These are phyloP conservation scores for Paramuricea clavata DNA, from an alignment of 92 coral and sea anemone species.

Conservation along the genomic window DNA sequence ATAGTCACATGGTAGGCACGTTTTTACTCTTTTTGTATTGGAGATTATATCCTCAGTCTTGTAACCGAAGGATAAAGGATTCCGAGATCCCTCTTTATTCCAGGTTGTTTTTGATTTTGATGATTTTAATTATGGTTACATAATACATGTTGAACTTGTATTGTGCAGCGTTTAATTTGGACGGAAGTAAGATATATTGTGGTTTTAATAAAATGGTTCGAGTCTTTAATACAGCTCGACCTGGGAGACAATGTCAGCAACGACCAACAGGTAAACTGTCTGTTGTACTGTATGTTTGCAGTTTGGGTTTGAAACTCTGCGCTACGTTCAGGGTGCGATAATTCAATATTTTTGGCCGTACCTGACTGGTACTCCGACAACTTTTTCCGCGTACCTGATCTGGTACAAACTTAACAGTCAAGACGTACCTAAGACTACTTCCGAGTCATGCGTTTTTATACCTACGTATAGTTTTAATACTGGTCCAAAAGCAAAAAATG, in stretches of 20 bases:
- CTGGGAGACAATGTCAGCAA: slow-evolving; percentile 89
- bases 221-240: slow-evolving; percentile 87
- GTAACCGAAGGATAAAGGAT: neutral
- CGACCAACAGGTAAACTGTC: slow-evolving; percentile 75
- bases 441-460: too few species aligned
- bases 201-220: slow-evolving; percentile 94
- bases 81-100: neutral
- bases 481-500: too few species aligned
- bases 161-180: slow-evolving; percentile 86
- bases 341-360: too few species aligned
- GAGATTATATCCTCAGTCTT: neutral
- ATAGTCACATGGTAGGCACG: slow-evolving; percentile 83
- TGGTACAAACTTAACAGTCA: too few species aligned
- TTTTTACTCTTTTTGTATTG: neutral
- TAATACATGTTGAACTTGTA: slow-evolving; percentile 81
- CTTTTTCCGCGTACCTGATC: too few species aligned
- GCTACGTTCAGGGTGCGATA: too few species aligned
- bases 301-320: too few species aligned
- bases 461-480: too few species aligned
- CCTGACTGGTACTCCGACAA: too few species aligned
- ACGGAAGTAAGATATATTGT: slow-evolving; percentile 88
- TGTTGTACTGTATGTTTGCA: neutral
- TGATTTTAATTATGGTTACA: neutral
- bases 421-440: too few species aligned
- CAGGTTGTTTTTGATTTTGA: neutral